A percentile compares a stretch with the other conserved stretches of the same genome.
Evolutionary conservation across 2,797 vertebrate species (phyloP).

Genomic region (Lophotriccus pileatus): DNA sequence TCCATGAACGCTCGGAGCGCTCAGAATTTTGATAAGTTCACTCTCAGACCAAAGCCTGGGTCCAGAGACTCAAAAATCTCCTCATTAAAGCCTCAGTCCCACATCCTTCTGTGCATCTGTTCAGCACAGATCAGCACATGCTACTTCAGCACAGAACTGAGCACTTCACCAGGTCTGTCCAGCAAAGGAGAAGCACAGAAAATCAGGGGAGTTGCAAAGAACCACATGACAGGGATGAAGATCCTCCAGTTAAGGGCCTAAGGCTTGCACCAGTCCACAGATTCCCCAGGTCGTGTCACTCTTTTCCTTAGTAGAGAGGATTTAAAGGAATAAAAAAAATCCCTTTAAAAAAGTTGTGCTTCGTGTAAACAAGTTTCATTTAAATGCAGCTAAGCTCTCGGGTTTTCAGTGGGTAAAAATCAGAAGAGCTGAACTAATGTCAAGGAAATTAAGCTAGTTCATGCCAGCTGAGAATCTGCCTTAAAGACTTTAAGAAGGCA

Average conservation of each 20-base stretch:
- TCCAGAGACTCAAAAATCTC: background rate
- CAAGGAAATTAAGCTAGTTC: background rate
- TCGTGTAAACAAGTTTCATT: background rate
- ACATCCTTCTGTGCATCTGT: background rate
- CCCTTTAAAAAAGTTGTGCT: background rate
- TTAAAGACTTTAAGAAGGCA: background rate
- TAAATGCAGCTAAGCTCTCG: background rate
- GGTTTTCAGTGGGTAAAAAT: background rate
- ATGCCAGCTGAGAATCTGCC: background rate
- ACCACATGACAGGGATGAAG: background rate
- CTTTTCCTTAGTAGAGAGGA: background rate
- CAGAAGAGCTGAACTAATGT: background rate
- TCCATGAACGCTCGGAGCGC: background rate
- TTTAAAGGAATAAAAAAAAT: background rate
- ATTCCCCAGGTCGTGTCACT: background rate
- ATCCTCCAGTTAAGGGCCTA: background rate
- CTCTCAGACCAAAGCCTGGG: constrained; percentile 5
- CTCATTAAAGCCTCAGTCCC: background rate
- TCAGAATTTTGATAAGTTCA: background rate
- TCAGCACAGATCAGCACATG: too few relatives aligned
- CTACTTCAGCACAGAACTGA: background rate
- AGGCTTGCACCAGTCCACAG: background rate
- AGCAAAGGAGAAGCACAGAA: background rate
- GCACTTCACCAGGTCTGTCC: background rate
- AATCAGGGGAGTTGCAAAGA: background rate